phyloP scores from a whole-genome alignment of 2,113 vertebrate species.

The Tonatia bakeri region DNA sequence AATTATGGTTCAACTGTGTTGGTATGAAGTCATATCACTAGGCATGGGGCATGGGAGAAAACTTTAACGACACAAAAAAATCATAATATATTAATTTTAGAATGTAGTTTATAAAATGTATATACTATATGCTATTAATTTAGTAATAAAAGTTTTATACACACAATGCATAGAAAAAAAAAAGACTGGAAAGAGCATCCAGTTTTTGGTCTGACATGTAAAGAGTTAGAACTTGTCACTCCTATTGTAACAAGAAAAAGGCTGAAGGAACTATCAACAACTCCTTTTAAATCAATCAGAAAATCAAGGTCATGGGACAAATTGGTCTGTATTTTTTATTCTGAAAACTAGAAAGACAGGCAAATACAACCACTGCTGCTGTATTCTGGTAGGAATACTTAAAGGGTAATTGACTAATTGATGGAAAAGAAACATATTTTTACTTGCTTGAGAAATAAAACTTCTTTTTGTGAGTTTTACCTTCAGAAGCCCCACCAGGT shows the following conservation, averaged over 20 bases:
- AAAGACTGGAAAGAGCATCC: neutral
- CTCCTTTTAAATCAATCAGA: neutral
- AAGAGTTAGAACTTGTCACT: neutral
- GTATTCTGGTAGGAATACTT: neutral
- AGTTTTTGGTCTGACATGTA: neutral
- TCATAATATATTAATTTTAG: neutral
- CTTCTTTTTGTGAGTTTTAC: neutral
- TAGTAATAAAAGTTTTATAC: neutral
- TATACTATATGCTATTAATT: neutral
- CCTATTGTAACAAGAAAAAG: neutral
- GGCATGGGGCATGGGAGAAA: neutral
- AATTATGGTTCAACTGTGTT: neutral
- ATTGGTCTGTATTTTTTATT: neutral
- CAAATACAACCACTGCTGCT: neutral
- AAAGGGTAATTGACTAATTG: neutral
- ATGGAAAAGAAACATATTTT: neutral
- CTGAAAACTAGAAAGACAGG: neutral
- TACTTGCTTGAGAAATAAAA: neutral
- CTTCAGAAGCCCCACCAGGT: neutral
- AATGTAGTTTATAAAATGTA: neutral
- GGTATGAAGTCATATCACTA: neutral
- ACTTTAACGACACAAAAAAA: neutral
- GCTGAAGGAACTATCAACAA: neutral
- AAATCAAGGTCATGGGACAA: neutral
- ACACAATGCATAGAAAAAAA: neutral